Percentiles rank a stretch among this genome's conserved stretches.
These are phyloP conservation scores for Brachionus paranguensis DNA, from an alignment of 1,140 invertebrate genomes.

Conservation along the genomic window DNA sequence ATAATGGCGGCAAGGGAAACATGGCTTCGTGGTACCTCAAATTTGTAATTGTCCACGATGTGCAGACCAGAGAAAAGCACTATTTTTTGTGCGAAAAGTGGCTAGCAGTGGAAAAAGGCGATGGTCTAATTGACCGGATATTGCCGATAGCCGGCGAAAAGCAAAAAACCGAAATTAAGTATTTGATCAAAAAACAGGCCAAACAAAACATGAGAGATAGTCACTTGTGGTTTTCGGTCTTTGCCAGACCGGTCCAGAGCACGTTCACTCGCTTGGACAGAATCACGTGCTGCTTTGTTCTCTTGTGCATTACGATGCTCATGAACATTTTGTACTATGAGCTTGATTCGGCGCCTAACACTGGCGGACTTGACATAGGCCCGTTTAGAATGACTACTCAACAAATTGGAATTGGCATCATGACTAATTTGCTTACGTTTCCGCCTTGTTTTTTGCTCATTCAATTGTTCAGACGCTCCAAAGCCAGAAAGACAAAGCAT, in stretches of 20 bases:
- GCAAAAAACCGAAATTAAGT: constrained; percentile 21
- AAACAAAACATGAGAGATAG: background rate
- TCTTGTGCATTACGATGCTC: constrained; percentile 16
- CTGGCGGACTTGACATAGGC: background rate
- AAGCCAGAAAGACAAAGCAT: background rate
- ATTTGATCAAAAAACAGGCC: background rate
- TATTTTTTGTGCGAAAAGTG: constrained; percentile 54
- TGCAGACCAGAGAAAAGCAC: constrained; percentile 59
- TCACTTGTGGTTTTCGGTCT: constrained; percentile 29
- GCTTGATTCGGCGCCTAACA: background rate
- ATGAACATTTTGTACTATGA: constrained; percentile 39
- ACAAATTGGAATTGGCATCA: constrained; percentile 22
- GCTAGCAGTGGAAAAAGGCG: constrained; percentile 54
- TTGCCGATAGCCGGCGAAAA: constrained; percentile 41
- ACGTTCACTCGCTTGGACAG: constrained; percentile 21
- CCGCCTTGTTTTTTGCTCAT: constrained; percentile 11
- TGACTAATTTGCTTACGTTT: constrained; percentile 14
- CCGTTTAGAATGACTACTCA: constrained; percentile 15
- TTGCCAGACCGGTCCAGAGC: background rate
- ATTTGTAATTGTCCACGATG: constrained; percentile 57
- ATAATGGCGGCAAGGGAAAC: constrained; percentile 58
- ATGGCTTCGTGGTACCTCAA: constrained; percentile 59
- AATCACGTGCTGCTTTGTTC: constrained; percentile 26
- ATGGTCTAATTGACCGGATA: constrained; percentile 56
- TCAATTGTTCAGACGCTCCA: constrained; percentile 12